phyloP scores from a whole-genome alignment of 1,140 invertebrate species.

The Drosophila nannoptera region DNA sequence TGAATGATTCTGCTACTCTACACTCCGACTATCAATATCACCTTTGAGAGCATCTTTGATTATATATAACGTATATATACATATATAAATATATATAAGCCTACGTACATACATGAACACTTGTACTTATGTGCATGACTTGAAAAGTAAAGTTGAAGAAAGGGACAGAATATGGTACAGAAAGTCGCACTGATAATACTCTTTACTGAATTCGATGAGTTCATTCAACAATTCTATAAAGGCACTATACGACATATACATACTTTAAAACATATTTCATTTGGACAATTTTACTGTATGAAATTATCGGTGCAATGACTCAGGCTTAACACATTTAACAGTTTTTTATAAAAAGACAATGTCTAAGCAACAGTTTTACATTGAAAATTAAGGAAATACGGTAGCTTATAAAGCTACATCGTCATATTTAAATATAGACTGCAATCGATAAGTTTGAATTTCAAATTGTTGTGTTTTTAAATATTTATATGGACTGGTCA shows the following conservation, averaged over 20 bases:
- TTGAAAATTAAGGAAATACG: too few species aligned
- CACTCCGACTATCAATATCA: background rate
- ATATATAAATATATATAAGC: too few species aligned
- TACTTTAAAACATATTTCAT: too few species aligned
- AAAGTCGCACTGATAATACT: background rate
- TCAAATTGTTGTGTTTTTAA: background rate
- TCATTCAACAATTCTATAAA: background rate
- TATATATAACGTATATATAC: background rate
- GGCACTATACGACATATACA: too few species aligned
- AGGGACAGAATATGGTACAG: background rate
- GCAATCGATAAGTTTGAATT: background rate
- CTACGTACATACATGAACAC: background rate
- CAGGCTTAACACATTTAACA: too few species aligned
- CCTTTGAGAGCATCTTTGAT: constrained; percentile 16
- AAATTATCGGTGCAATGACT: too few species aligned
- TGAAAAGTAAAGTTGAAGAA: background rate
- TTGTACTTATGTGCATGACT: background rate
- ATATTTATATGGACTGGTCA: constrained; percentile 10
- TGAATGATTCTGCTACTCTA: constrained; percentile 13
- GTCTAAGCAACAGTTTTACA: too few species aligned
- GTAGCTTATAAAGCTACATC: too few species aligned
- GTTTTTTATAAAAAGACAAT: too few species aligned
- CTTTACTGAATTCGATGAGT: background rate
- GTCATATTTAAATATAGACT: background rate
- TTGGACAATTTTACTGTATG: too few species aligned